Percentiles rank a stretch among this genome's conserved stretches.
Evolutionary conservation across 2,113 vertebrate species (phyloP).

Genomic region (Eonycteris spelaea): DNA sequence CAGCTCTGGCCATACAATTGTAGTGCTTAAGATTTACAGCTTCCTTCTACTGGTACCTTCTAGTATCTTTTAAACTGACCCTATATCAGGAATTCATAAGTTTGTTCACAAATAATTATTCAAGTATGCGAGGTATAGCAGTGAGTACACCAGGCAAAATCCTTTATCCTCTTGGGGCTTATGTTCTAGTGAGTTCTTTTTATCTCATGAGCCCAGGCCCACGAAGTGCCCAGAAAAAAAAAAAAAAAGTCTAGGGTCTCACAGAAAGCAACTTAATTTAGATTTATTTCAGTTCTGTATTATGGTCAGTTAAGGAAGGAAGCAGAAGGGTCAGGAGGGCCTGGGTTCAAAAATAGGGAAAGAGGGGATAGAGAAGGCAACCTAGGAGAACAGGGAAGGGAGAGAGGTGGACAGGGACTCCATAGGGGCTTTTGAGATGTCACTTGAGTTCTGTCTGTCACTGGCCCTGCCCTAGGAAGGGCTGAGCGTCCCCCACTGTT

Average conservation of each 20-base stretch:
- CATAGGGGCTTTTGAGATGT: background rate
- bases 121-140: background rate
- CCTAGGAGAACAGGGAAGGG: background rate
- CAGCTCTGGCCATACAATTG: too few relatives aligned
- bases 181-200: background rate
- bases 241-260: background rate
- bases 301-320: background rate
- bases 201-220: background rate
- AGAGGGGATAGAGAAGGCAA: background rate
- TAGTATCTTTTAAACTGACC: background rate
- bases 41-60: background rate
- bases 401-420: accelerated
- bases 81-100: background rate
- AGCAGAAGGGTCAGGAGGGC: background rate
- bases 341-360: background rate
- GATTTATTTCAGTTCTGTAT: background rate
- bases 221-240: background rate
- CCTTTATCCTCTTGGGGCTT: background rate
- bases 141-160: background rate
- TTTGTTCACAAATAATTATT: background rate
- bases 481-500: background rate
- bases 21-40: background rate
- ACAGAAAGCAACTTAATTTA: background rate
- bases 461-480: background rate
- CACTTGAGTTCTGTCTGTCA: background rate